These are phyloP conservation scores for Macroglossus sobrinus DNA, from an alignment of 2,113 vertebrate genomes.

Conservation along the genomic window DNA sequence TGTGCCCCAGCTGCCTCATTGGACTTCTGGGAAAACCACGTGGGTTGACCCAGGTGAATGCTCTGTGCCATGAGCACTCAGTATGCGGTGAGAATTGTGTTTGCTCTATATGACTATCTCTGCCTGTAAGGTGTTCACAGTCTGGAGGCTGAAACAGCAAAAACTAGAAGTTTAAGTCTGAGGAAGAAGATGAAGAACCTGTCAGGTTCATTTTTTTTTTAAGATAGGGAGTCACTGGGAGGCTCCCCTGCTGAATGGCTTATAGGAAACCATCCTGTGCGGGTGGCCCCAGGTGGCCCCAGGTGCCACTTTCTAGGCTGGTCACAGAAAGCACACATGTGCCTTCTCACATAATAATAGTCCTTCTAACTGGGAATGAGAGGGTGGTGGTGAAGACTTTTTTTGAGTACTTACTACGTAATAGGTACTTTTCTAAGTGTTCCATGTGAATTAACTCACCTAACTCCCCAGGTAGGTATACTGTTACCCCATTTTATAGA, in stretches of 20 bases:
- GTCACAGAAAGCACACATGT: background rate
- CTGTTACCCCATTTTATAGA: background rate
- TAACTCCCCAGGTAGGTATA: background rate
- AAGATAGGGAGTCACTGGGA: background rate
- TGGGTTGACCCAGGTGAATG: no score
- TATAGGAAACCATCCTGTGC: background rate
- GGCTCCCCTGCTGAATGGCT: background rate
- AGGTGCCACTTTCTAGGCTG: background rate
- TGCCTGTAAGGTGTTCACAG: background rate
- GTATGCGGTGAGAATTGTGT: no score
- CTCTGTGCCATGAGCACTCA: background rate
- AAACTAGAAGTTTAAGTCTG: background rate
- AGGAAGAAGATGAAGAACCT: background rate
- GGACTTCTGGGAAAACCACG: background rate
- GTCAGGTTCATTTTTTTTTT: background rate
- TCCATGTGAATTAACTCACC: background rate
- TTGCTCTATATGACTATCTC: background rate
- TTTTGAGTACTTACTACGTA: background rate
- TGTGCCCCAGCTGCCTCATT: background rate
- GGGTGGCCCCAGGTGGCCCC: no score
- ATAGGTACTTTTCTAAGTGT: background rate
- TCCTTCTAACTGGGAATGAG: background rate
- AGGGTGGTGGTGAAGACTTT: background rate
- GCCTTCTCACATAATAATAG: background rate
- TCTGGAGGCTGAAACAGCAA: background rate